A percentile compares a stretch with the other conserved stretches of the same genome.
Conservation (phyloP, 1,140 invertebrate genomes). For the Trichonephila clavipes region DNA sequence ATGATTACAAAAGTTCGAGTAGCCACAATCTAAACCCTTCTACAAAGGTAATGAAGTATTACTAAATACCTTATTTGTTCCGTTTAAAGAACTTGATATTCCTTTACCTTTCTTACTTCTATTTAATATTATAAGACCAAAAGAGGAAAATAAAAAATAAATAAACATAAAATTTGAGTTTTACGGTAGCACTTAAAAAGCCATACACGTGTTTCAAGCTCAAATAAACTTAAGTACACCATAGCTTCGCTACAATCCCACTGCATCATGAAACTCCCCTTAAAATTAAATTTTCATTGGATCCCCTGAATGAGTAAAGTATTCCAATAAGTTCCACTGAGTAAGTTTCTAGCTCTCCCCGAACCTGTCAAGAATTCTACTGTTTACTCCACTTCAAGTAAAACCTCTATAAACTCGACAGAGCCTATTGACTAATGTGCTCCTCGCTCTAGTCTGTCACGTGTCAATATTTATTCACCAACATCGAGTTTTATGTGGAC, state of each 20-base stretch:
- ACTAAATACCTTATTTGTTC: too few relatives aligned
- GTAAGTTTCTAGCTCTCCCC: conserved; percentile 1
- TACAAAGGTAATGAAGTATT: too few relatives aligned
- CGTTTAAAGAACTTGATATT: too few relatives aligned
- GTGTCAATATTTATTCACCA: conserved; percentile 70
- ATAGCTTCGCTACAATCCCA: neutral
- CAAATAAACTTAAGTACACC: neutral
- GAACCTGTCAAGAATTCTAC: conserved; percentile 13
- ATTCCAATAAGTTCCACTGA: conserved; percentile 13
- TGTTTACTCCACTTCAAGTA: conserved; percentile 23
- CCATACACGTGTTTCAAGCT: neutral
- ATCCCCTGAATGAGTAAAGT: conserved; percentile 15
- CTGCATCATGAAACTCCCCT: neutral
- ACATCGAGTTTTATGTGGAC: conserved; percentile 64
- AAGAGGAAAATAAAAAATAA: neutral
- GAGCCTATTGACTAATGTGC: conserved; percentile 58
- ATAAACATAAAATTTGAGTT: neutral
- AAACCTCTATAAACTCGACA: conserved; percentile 50
- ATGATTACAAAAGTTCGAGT: too few relatives aligned
- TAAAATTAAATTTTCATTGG: conserved; percentile 39
- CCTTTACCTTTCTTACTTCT: too few relatives aligned
- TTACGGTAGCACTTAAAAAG: neutral
- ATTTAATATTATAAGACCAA: too few relatives aligned
- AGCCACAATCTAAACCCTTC: too few relatives aligned
- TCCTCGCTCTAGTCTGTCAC: neutral